Conservation (phyloP, 2,797 vertebrate species). For the Halcyon chelicuti region DNA sequence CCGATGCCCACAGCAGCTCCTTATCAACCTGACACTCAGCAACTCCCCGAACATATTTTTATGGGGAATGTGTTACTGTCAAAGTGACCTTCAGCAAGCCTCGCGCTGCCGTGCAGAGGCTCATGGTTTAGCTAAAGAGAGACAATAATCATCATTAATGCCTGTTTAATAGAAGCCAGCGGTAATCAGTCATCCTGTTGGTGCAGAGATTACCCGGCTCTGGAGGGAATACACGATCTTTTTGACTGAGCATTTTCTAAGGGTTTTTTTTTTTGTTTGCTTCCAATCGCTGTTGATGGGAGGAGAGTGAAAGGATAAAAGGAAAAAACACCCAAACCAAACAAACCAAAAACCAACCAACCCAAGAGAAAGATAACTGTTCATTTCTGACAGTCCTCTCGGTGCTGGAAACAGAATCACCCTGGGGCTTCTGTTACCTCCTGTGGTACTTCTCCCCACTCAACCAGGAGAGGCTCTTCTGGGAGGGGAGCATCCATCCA, state of each 20-base stretch:
- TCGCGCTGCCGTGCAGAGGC: neutral
- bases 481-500: neutral
- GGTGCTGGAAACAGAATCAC: neutral
- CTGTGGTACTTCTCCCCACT: neutral
- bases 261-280: constrained; percentile 26
- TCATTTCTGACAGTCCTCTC: neutral
- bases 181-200: constrained; percentile 58
- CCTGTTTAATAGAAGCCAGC: constrained; percentile 43
- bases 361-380: neutral
- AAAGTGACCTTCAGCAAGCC: constrained; percentile 54
- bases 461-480: neutral
- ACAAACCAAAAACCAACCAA: neutral
- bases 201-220: constrained; percentile 24
- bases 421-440: neutral
- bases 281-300: constrained; percentile 9
- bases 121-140: constrained; percentile 30
- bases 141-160: constrained; percentile 66
- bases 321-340: neutral
- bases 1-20: neutral
- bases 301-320: neutral
- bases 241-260: constrained; percentile 1
- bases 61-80: neutral
- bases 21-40: neutral
- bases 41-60: neutral
- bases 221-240: neutral